These are phyloP conservation scores for Anolis sagrei DNA, from an alignment of 2,113 vertebrate species.

Conservation along the genomic window DNA sequence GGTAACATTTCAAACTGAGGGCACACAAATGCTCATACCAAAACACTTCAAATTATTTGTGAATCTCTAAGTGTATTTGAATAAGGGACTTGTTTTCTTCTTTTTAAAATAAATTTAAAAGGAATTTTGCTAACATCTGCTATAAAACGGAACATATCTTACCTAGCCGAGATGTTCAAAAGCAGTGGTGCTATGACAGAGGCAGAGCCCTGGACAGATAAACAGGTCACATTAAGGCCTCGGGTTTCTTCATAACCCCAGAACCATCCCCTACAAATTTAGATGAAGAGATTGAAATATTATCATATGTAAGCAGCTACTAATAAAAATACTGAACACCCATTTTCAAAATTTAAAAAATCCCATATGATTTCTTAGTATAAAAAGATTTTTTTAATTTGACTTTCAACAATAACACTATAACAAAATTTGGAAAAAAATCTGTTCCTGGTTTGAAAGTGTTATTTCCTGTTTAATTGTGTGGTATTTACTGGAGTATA, in stretches of 20 bases:
- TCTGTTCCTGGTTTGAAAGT: no score
- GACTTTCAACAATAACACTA: background rate
- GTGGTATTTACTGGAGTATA: no score
- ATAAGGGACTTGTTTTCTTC: background rate
- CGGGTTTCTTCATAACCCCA: slow-evolving; percentile 96
- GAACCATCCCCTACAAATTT: slow-evolving; percentile 91
- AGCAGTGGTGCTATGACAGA: slow-evolving; percentile 89
- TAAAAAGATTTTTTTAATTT: background rate
- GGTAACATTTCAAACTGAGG: background rate
- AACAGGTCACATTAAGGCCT: slow-evolving; percentile 85
- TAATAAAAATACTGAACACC: background rate
- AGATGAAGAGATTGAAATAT: slow-evolving; percentile 16
- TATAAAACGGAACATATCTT: slow-evolving; percentile 57
- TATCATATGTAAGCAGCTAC: background rate
- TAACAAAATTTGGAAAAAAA: no score
- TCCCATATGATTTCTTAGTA: background rate
- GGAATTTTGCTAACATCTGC: background rate
- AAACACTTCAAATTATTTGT: background rate
- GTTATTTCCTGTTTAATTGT: no score
- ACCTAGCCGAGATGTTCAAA: slow-evolving; percentile 86
- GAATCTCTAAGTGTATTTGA: background rate
- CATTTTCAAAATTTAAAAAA: background rate
- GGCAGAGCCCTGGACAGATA: slow-evolving; percentile 96
- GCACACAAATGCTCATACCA: background rate
- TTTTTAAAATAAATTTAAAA: background rate